Evolutionary conservation across 2,888 invertebrate genomes (phyloP).

Genomic region (Epinotia bilunana): DNA sequence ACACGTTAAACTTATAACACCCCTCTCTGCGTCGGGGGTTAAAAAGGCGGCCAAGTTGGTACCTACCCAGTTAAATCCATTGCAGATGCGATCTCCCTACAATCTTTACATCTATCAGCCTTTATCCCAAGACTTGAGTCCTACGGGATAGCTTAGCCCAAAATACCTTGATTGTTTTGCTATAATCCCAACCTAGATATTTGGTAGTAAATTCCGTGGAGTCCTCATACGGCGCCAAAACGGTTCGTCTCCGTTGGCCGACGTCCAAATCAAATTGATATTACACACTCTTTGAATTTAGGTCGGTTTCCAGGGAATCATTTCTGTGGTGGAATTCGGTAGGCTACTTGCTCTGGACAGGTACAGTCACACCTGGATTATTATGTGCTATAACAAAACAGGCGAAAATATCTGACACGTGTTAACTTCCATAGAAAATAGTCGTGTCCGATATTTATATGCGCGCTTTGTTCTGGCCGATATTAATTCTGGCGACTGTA

Average conservation of each 20-base stretch:
- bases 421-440: no score
- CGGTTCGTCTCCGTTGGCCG: conserved; percentile 54
- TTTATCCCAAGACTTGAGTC: no score
- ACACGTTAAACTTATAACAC: no score
- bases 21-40: no score
- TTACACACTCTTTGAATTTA: conserved; percentile 53
- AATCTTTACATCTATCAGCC: no score
- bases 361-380: neutral
- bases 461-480: no score
- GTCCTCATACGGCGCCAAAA: conserved; percentile 55
- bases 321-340: neutral
- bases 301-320: conserved; percentile 49
- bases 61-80: neutral
- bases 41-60: neutral
- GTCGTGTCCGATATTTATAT: no score
- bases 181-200: conserved; percentile 39
- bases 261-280: conserved; percentile 53
- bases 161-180: conserved; percentile 19
- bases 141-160: neutral
- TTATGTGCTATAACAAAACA: no score
- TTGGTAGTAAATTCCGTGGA: conserved; percentile 44
- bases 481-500: no score
- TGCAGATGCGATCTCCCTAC: no score
- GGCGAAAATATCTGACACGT: no score
- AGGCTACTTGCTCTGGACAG: neutral